These are phyloP conservation scores for Gerris lacustris DNA, from an alignment of 2,888 invertebrate species.

Conservation along the genomic window DNA sequence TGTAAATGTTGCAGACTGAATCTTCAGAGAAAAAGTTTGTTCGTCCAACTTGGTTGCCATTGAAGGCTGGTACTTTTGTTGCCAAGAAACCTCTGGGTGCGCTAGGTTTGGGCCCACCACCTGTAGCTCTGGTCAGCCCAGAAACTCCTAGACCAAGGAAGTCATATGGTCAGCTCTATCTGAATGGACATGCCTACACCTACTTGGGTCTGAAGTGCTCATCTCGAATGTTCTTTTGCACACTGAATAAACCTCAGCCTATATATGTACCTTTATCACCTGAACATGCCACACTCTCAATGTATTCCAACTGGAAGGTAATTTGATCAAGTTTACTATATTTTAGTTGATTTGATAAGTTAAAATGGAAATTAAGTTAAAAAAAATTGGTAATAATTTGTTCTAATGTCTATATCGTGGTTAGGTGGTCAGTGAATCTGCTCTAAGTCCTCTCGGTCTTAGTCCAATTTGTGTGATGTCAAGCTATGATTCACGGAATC, in stretches of 20 bases:
- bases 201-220: conserved; percentile 82
- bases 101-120: conserved; percentile 67
- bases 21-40: conserved; percentile 35
- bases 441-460: conserved; percentile 54
- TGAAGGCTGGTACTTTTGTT: conserved; percentile 72
- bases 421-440: conserved; percentile 53
- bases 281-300: conserved; percentile 77
- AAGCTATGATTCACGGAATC: conserved; percentile 65
- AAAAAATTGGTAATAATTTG: too few relatives aligned
- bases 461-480: conserved; percentile 53
- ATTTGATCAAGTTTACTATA: conserved; percentile 28
- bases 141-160: conserved; percentile 84
- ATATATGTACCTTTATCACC: conserved; percentile 65
- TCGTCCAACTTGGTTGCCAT: conserved; percentile 66
- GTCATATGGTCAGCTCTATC: conserved; percentile 74
- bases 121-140: conserved; percentile 75
- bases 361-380: neutral
- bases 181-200: conserved; percentile 85
- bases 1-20: neutral
- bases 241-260: conserved; percentile 84
- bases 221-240: conserved; percentile 83
- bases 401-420: too few relatives aligned
- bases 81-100: conserved; percentile 59
- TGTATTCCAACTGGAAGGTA: conserved; percentile 94
- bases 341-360: conserved; percentile 7